phyloP scores from a whole-genome alignment of 2,797 vertebrate species.

The Tadarida brasiliensis region DNA sequence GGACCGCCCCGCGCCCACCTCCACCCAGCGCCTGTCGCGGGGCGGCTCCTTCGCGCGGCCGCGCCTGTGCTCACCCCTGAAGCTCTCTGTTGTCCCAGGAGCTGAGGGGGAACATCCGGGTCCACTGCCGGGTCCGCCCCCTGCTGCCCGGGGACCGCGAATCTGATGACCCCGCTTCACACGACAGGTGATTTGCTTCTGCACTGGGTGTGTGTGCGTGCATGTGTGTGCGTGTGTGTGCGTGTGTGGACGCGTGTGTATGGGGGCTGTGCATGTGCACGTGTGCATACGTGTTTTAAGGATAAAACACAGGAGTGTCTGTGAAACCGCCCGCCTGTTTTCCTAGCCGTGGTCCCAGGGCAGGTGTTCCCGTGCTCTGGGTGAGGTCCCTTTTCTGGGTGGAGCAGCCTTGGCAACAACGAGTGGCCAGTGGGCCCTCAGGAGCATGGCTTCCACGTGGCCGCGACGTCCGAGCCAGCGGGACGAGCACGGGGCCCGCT shows the following conservation, averaged over 20 bases:
- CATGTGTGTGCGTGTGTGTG: rapidly evolving
- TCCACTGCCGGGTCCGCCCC: slow-evolving; percentile 92
- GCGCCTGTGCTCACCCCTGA: too few species aligned
- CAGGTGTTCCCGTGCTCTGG: not conserved
- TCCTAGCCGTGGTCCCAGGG: not conserved
- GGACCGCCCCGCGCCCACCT: too few species aligned
- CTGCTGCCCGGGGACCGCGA: slow-evolving; percentile 87
- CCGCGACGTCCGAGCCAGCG: too few species aligned
- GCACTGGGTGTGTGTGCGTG: rapidly evolving
- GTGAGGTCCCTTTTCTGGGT: rapidly evolving
- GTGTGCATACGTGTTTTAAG: rapidly evolving
- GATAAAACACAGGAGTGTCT: not conserved
- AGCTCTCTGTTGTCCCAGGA: slow-evolving; percentile 86
- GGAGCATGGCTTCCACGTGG: not conserved
- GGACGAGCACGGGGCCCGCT: too few species aligned
- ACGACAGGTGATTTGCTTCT: slow-evolving; percentile 83
- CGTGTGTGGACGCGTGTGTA: rapidly evolving
- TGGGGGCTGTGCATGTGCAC: rapidly evolving
- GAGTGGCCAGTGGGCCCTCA: rapidly evolving
- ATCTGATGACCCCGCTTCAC: slow-evolving; percentile 3
- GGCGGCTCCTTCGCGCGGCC: rapidly evolving
- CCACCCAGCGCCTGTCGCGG: too few species aligned
- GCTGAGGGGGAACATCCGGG: slow-evolving; percentile 92
- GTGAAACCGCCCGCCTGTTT: rapidly evolving
- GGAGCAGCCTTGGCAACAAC: not conserved